These are phyloP conservation scores for Cyanocitta stelleri DNA, from an alignment of 2,113 vertebrate species.

Conservation along the genomic window DNA sequence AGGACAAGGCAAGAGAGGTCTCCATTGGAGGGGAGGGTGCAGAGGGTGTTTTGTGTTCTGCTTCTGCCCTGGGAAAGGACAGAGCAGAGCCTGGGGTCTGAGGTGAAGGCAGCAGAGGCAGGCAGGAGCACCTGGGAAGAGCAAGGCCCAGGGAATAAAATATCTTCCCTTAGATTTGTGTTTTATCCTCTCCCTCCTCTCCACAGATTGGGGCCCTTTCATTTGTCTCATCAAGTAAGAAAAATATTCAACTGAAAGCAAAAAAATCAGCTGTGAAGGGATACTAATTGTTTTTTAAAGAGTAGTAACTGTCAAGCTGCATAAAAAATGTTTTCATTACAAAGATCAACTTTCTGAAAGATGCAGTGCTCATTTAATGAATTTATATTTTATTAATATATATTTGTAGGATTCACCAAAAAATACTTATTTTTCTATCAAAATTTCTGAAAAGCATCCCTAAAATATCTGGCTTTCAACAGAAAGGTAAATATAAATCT, in stretches of 20 bases:
- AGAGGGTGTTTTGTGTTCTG: background rate
- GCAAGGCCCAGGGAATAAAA: background rate
- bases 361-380: background rate
- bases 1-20: background rate
- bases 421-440: background rate
- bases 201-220: background rate
- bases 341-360: background rate
- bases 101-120: background rate
- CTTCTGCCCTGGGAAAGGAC: background rate
- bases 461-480: background rate
- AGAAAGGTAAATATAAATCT: background rate
- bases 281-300: background rate
- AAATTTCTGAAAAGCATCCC: background rate
- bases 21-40: accelerated
- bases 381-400: background rate
- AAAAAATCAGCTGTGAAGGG: background rate
- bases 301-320: background rate
- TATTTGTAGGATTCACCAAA: background rate
- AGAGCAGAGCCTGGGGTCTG: background rate
- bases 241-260: background rate
- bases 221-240: background rate
- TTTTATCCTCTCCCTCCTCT: background rate
- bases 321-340: background rate
- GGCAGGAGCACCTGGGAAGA: accelerated
- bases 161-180: background rate